A percentile compares a stretch with the other conserved stretches of the same genome.
These are phyloP conservation scores for Platerodrilus igneus DNA, from an alignment of 2,888 invertebrate genomes.

Conservation along the genomic window DNA sequence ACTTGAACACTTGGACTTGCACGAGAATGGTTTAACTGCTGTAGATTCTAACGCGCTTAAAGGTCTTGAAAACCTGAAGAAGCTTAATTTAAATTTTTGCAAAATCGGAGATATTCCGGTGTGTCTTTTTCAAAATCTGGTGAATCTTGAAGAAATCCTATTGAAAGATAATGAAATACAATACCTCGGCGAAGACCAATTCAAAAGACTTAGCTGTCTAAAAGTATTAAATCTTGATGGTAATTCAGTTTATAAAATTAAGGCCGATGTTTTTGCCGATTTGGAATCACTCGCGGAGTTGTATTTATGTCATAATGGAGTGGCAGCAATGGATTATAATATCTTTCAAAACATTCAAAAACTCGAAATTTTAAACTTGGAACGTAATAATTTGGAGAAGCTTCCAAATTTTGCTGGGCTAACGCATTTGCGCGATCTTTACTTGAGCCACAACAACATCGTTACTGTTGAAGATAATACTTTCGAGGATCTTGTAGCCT, in stretches of 20 bases:
- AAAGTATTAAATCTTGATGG: neutral
- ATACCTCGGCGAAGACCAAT: neutral
- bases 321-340: neutral
- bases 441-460: conserved; percentile 5
- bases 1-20: conserved; percentile 2
- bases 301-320: neutral
- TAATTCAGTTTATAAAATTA: conserved; percentile 1
- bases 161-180: conserved; percentile 1
- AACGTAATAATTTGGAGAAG: conserved; percentile 1
- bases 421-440: conserved; percentile 1
- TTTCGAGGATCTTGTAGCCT: neutral
- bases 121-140: conserved; percentile 2
- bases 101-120: neutral
- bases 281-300: conserved; percentile 1
- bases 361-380: conserved; percentile 7
- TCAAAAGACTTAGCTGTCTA: neutral
- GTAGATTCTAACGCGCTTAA: neutral
- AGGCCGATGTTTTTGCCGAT: neutral
- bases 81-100: conserved; percentile 1
- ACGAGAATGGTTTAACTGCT: neutral
- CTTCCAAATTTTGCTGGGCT: conserved; percentile 3
- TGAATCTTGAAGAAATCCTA: neutral
- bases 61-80: conserved; percentile 2
- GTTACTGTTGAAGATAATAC: neutral
- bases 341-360: neutral